Percentiles rank a stretch among this genome's conserved stretches.
Conservation (phyloP, 2,888 invertebrate genomes). For the Polydrusus pterygomalis region DNA sequence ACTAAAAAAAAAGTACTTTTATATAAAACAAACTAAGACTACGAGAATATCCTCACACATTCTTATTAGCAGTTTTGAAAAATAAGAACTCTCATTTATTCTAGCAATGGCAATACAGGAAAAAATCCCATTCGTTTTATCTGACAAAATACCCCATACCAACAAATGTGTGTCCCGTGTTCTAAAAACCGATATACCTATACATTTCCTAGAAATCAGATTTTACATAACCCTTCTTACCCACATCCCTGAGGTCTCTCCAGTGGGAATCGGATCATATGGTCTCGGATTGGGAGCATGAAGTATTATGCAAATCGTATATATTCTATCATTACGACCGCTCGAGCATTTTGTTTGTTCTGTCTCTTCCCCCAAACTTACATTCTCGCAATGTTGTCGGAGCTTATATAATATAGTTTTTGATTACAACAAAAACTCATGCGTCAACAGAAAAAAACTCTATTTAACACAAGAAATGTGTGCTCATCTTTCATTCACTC, state of each 20-base stretch:
- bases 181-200: neutral
- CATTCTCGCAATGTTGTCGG: constrained; percentile 32
- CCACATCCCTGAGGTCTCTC: constrained; percentile 34
- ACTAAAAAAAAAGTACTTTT: too few species aligned
- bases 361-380: constrained; percentile 52
- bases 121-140: neutral
- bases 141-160: neutral
- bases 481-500: too few species aligned
- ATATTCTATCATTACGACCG: constrained; percentile 71
- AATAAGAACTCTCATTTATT: too few species aligned
- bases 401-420: neutral
- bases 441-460: too few species aligned
- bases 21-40: too few species aligned
- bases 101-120: neutral
- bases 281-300: constrained; percentile 58
- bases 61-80: too few species aligned
- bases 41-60: too few species aligned
- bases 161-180: constrained; percentile 3
- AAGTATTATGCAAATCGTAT: constrained; percentile 70
- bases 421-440: neutral
- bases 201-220: constrained; percentile 34
- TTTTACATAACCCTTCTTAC: constrained; percentile 45
- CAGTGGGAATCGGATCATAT: constrained; percentile 55
- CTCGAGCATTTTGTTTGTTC: constrained; percentile 70
- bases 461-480: too few species aligned